Base-by-base conservation (phyloP, 1,140 invertebrate genomes). In the Apis cerana region DNA sequence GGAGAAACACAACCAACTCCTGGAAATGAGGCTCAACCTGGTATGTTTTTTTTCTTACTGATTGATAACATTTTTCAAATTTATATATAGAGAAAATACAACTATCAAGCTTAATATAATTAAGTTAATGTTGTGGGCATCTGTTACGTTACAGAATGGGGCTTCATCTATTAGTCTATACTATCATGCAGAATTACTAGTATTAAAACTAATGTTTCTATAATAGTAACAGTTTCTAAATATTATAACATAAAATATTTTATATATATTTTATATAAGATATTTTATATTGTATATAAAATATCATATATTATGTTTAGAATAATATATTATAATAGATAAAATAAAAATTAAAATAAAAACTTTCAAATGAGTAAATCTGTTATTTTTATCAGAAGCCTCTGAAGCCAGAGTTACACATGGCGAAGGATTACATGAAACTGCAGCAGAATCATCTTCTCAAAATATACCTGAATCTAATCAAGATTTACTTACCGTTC, bases 101-200 rank as follows among this genome's bases (percentile, higher is more conserved):
- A 83, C 84, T 83, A 84, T 90, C 84, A 91, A 89, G 87, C 83
- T 89, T 88, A 84, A 84, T 89, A 68, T 94, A 94, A 93, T 93
- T 91, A 85, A 94, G 71, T 93, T 94, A 94, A 83, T 85, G 85
- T 89, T 92, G 90, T 89, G 85, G 89, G 89, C 85, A 91, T 93
- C 90, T 92, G 90, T 93, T 93, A 91, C 86, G 86, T 89, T 91
- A 91, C 86, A 92, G 86, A 92, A 83, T 86, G 84, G 83, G 93
- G 92, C 90, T 94, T 94, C 91, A 87, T 90, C 86, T 89, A 85
- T 91, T 89, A 92, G 84, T 91, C 76, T 82, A 80, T 88, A 85
- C 64, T 70, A 74, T 82, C 77, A 75, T 88, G 65, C 33, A 79
- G 64, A 87, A 85, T 85, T 84, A 81, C 33, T 65, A 74, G 65